A percentile compares a stretch with the other conserved stretches of the same genome.
Conservation (phyloP, 2,888 invertebrate species). For the Megalurothrips usitatus region DNA sequence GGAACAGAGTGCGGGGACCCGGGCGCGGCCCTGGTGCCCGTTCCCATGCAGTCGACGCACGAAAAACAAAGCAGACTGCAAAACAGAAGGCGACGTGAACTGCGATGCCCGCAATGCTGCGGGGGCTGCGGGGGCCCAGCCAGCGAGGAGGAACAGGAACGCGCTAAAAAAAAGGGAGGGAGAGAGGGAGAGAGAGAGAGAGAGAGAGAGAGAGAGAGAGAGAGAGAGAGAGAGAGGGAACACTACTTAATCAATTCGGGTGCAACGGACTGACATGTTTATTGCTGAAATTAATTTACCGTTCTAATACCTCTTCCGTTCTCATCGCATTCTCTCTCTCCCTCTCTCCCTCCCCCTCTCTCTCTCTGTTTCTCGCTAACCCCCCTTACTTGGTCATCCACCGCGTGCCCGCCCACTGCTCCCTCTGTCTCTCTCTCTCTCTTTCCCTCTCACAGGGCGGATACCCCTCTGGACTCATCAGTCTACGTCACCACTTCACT, state of each 20-base stretch:
- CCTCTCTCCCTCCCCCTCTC: background rate
- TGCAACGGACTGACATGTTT: conserved; percentile 7
- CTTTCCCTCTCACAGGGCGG: too few relatives aligned
- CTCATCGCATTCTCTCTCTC: background rate
- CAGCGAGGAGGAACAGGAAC: background rate
- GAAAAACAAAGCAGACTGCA: background rate
- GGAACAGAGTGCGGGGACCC: too few relatives aligned
- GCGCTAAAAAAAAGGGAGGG: background rate
- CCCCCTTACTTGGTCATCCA: background rate
- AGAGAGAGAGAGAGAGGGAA: background rate
- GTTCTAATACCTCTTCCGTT: conserved; percentile 8
- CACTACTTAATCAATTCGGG: conserved; percentile 14
- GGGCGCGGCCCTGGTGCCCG: too few relatives aligned
- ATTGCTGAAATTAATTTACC: conserved; percentile 25
- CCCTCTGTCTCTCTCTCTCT: too few relatives aligned
- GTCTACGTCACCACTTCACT: background rate
- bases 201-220: background rate
- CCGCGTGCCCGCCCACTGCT: too few relatives aligned
- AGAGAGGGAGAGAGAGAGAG: background rate
- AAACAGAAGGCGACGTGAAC: background rate
- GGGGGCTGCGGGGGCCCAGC: background rate
- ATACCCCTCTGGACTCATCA: background rate
- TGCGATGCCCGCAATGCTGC: background rate
- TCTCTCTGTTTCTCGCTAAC: background rate
- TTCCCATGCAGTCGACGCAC: too few relatives aligned